Evolutionary conservation across 2,888 invertebrate species (phyloP), one percentile per base, ranked within the genome.

Genomic region (Caenorhabditis plicata): DNA sequence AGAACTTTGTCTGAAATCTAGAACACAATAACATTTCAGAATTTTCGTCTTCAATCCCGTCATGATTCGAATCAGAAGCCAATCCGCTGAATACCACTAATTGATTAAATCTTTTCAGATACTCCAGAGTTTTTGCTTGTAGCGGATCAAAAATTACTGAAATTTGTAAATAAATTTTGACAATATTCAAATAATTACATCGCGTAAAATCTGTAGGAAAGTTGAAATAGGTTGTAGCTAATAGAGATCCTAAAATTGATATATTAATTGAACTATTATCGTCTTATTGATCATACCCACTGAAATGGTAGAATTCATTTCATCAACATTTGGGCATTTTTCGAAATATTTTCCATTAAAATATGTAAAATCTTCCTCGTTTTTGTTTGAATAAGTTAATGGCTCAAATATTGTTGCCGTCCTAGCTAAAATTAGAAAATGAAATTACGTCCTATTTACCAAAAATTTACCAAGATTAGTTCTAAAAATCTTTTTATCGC

Each of bases 61-160:
- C 64, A 13, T 44, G 48, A 47, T 64, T 40, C 13, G 15, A 8
- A 48, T 68, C 64, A 13, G 45, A 41, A 13, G 62, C 58, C 2
- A 50, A 40, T 36, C 68, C 64, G 8, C 52, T 45, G 8, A 68
- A 62, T 1, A 56, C 56, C 9, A 45, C 52, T 27, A 68, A 35
- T 15, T 58, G 48, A n/a, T 44, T 44, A 38, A 50, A 68, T 13
- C 48, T 54, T 25, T 48, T 46, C 15, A 62, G 31, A 40, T 68
- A 64, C 23, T 64, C 45, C 2, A 42, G n/a, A 7, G 53, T 54
- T 36, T 54, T 49, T 23, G 44, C 40, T 43, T 60, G 60, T 1
- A 54, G 46, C 11, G 60, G 54, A 29, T 49, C 44, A n/a, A 52
- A 40, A 1, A 53, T 45, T 49, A 53, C 58, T 58, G 36, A 11